Conservation (phyloP, 1,140 invertebrate genomes). For the Dryas iulia region DNA sequence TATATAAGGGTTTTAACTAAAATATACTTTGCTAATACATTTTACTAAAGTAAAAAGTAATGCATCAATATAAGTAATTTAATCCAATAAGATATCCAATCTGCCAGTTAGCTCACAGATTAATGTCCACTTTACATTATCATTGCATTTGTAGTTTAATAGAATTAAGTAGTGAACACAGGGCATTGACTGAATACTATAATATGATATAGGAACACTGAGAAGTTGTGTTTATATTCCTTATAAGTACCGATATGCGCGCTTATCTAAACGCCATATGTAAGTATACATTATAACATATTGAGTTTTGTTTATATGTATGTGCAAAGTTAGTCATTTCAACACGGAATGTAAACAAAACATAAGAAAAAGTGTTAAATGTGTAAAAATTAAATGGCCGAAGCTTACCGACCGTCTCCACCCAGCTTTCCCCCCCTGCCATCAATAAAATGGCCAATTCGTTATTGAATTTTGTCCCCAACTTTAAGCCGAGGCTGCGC, state of each 20-base stretch:
- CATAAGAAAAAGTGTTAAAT: conserved; percentile 35
- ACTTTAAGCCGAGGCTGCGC: conserved; percentile 68
- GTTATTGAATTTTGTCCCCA: conserved; percentile 79
- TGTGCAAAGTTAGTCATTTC: conserved; percentile 17
- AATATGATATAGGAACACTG: conserved; percentile 16
- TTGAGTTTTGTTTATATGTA: conserved; percentile 27
- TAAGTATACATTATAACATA: conserved; percentile 29
- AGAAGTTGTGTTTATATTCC: conserved; percentile 16
- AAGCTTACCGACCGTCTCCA: conserved; percentile 69
- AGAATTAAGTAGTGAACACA: conserved; percentile 16
- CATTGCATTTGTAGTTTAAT: conserved; percentile 3
- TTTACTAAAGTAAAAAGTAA: neutral
- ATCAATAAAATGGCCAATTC: conserved; percentile 81
- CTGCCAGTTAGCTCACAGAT: neutral
- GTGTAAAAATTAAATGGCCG: conserved; percentile 62
- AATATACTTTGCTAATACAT: too few relatives aligned
- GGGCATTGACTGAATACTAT: conserved; percentile 37
- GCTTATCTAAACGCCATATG: conserved; percentile 29
- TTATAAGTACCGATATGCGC: conserved; percentile 19
- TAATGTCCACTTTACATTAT: neutral
- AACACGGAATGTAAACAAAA: conserved; percentile 44
- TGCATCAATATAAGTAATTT: neutral
- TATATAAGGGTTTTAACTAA: too few relatives aligned
- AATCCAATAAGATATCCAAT: neutral
- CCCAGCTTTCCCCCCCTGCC: conserved; percentile 76